Conservation (phyloP, 1,140 invertebrate genomes). For the Tetramorium parvispinum region DNA sequence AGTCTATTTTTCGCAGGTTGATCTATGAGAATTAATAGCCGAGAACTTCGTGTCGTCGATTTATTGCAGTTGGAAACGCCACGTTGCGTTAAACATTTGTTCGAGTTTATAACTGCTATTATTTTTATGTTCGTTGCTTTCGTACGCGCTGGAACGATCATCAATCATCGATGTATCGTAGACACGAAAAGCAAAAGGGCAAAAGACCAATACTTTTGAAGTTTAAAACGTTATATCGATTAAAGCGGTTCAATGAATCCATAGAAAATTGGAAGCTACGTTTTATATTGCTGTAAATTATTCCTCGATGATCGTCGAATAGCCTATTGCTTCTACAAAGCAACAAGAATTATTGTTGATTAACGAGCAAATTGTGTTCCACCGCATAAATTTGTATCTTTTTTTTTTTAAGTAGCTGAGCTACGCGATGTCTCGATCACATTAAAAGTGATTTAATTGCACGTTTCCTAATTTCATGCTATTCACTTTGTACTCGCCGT, state of each 20-base stretch:
- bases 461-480: conserved; percentile 46
- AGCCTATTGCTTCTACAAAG: not conserved
- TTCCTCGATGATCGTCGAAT: conserved; percentile 1
- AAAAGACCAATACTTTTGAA: not conserved
- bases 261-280: not conserved
- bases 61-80: conserved; percentile 39
- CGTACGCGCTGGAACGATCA: conserved; percentile 19
- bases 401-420: conserved; percentile 8
- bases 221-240: conserved; percentile 11
- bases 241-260: conserved; percentile 13
- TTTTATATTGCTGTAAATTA: conserved; percentile 46
- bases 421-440: not conserved
- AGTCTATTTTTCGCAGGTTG: conserved; percentile 31
- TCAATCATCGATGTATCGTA: conserved; percentile 26
- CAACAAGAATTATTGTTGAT: not conserved
- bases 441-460: conserved; percentile 54
- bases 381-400: conserved; percentile 5
- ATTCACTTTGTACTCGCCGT: conserved; percentile 3
- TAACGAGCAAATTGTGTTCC: conserved; percentile 4
- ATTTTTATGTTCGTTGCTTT: conserved; percentile 40
- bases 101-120: conserved; percentile 49
- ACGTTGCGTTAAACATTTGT: conserved; percentile 55
- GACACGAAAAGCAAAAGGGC: conserved; percentile 1
- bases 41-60: conserved; percentile 41
- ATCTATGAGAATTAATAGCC: conserved; percentile 47